These are phyloP conservation scores for Poecilia picta DNA, from an alignment of 2,797 vertebrate genomes.

Conservation along the genomic window DNA sequence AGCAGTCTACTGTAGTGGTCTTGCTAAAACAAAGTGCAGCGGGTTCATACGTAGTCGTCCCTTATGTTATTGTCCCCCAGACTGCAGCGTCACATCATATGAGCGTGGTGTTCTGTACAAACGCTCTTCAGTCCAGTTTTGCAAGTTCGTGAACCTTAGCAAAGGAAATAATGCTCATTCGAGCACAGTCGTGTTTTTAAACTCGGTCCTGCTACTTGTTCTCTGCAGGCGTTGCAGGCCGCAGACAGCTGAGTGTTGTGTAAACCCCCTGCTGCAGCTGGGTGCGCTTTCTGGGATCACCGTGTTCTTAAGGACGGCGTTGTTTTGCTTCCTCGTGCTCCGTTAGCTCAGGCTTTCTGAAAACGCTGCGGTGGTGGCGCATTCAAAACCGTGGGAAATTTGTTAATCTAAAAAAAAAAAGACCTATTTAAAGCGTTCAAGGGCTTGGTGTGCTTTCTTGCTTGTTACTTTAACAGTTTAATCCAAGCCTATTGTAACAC, in stretches of 20 bases:
- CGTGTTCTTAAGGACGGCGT: conserved; percentile 21
- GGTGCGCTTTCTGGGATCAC: conserved; percentile 7
- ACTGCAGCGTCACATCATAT: neutral
- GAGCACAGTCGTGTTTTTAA: neutral
- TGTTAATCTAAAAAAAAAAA: neutral
- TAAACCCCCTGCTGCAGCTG: neutral
- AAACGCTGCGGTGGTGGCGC: conserved; percentile 60
- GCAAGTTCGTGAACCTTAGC: neutral
- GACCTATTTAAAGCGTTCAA: too few species aligned
- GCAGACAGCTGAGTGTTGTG: neutral
- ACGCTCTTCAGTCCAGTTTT: neutral
- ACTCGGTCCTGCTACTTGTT: neutral
- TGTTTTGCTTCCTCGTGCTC: conserved; percentile 27
- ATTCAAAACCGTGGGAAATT: neutral
- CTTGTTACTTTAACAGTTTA: neutral
- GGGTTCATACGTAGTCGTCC: neutral
- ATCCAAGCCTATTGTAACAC: neutral
- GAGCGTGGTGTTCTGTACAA: neutral
- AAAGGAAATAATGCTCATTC: neutral
- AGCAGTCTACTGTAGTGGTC: neutral
- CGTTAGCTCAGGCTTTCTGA: conserved; percentile 16
- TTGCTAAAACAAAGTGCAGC: neutral
- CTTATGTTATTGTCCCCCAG: neutral
- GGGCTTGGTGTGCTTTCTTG: neutral
- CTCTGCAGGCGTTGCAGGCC: neutral